Evolutionary conservation across 2,113 vertebrate species (phyloP).

Genomic region (Tauraco erythrolophus): DNA sequence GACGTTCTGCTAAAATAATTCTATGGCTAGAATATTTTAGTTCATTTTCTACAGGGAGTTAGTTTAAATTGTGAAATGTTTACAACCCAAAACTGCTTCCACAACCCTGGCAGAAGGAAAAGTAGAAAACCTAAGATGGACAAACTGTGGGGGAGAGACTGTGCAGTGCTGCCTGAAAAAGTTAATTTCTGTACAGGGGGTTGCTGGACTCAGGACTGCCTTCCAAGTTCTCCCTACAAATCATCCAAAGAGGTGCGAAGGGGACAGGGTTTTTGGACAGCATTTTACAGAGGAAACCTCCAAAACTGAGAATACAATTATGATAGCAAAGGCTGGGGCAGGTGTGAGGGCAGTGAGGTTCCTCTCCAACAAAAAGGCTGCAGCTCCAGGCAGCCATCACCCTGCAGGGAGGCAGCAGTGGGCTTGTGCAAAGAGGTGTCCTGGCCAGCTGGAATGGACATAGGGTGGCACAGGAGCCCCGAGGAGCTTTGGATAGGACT

Average conservation of each 20-base stretch:
- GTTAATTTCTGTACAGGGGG: background rate
- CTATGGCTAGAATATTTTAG: background rate
- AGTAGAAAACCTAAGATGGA: background rate
- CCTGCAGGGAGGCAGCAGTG: background rate
- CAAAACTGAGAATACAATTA: background rate
- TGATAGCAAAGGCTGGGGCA: background rate
- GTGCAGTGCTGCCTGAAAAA: background rate
- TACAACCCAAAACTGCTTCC: background rate
- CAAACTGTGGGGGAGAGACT: background rate
- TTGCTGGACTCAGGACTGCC: background rate
- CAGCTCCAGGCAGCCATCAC: background rate
- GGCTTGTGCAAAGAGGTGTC: background rate
- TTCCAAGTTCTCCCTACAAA: background rate
- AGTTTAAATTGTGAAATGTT: background rate
- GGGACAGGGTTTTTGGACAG: background rate
- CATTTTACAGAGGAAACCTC: background rate
- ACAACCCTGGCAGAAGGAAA: background rate
- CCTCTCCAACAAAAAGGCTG: background rate
- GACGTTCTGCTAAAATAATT: background rate
- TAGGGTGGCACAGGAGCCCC: background rate
- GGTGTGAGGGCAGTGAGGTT: background rate
- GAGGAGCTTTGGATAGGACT: background rate
- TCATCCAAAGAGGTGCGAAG: background rate
- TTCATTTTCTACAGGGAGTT: background rate
- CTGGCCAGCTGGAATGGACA: background rate